Conservation (phyloP, 2,113 vertebrate species). For the Dermatemys mawii region DNA sequence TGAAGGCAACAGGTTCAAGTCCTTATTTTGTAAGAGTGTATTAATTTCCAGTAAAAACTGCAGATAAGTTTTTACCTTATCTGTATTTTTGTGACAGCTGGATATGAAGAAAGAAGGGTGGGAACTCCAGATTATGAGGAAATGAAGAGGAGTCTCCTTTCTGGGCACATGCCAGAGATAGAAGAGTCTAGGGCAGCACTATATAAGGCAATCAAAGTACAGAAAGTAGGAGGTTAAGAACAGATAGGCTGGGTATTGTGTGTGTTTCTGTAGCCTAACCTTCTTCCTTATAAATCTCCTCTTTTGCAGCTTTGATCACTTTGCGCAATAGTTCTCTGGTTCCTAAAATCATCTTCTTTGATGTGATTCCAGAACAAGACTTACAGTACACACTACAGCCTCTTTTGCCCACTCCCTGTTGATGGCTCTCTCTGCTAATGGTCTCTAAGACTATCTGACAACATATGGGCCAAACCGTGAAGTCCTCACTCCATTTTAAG, state of each 20-base stretch:
- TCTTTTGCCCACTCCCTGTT: not conserved
- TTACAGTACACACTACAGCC: not conserved
- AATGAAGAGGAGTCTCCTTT: constrained; percentile 9
- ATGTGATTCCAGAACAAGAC: not conserved
- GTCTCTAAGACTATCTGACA: not conserved
- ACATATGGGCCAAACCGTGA: not conserved
- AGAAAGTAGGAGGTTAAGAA: not conserved
- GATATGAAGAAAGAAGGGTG: not conserved
- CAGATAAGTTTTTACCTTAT: not conserved
- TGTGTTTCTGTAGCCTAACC: not conserved
- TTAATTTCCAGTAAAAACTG: not conserved
- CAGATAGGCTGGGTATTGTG: not conserved
- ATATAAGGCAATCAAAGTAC: not conserved
- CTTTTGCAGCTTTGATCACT: not conserved
- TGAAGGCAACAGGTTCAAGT: not conserved
- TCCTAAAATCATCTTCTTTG: not conserved
- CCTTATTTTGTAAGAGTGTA: not conserved
- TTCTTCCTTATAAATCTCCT: not conserved
- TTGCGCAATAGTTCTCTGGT: not conserved
- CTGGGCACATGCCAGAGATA: not conserved
- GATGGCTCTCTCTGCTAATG: not conserved
- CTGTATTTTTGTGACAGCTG: not conserved
- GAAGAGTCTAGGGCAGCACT: not conserved
- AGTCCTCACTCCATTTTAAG: not conserved
- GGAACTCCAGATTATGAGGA: not conserved